phyloP scores from a whole-genome alignment of 2,797 vertebrate genomes.

The Oreochromis grahami region DNA sequence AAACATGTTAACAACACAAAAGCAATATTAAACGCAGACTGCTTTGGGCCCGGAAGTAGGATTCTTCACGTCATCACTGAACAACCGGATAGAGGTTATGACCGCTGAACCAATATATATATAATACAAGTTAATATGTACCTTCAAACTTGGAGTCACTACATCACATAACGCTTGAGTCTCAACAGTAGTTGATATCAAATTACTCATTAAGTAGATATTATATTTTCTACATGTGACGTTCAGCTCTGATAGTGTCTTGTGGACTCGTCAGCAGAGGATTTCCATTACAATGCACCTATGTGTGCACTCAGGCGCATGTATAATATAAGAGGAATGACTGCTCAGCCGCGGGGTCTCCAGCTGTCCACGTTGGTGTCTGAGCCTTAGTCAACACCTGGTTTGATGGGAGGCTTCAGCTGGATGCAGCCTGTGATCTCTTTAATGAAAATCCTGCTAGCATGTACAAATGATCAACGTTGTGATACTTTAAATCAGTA shows the following conservation, averaged over 20 bases:
- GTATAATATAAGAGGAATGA: background rate
- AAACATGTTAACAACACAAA: no score
- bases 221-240: rapidly evolving
- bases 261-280: background rate
- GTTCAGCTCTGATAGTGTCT: background rate
- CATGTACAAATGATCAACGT: background rate
- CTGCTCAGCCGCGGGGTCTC: background rate
- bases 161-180: rapidly evolving
- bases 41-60: no score
- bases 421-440: background rate
- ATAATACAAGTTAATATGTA: background rate
- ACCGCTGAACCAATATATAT: background rate
- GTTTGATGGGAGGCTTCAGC: background rate
- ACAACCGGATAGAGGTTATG: background rate
- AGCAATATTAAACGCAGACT: no score
- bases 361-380: background rate
- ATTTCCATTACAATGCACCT: background rate
- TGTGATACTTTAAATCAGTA: background rate
- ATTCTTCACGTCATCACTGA: no score
- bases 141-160: background rate
- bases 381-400: background rate
- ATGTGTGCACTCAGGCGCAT: background rate
- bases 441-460: rapidly evolving
- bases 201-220: background rate
- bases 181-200: background rate